These are phyloP conservation scores for Chondrilla cf. caribensis DNA, from an alignment of 37 sponge, comb jelly and placozoan genomes.

Conservation along the genomic window DNA sequence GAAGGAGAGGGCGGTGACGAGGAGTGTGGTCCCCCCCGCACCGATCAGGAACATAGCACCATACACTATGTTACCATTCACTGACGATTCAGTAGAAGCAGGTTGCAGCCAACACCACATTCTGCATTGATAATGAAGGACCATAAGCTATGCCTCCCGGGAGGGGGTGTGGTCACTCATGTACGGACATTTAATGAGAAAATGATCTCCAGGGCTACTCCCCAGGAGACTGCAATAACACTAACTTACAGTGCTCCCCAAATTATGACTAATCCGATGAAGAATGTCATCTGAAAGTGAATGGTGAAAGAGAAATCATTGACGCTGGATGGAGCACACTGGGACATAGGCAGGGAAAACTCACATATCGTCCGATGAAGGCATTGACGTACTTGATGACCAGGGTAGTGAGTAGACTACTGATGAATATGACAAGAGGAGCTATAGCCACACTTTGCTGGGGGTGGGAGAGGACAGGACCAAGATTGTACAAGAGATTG, in stretches of 20 bases:
- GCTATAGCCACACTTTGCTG: slow-evolving; percentile 75
- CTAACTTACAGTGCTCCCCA: slow-evolving; percentile 72
- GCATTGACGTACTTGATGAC: slow-evolving; percentile 58
- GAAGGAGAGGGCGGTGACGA: slow-evolving; percentile 88
- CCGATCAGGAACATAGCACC: slow-evolving; percentile 75
- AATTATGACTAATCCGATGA: slow-evolving; percentile 54
- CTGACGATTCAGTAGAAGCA: background rate
- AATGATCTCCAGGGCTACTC: too few species aligned
- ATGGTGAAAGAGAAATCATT: background rate
- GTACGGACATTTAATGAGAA: too few species aligned
- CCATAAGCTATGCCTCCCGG: background rate
- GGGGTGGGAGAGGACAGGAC: background rate
- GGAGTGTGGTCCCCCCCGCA: slow-evolving; percentile 73
- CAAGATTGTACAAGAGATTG: too few species aligned
- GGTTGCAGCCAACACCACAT: slow-evolving; percentile 24
- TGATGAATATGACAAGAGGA: slow-evolving; percentile 77
- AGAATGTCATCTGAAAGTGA: slow-evolving; percentile 65
- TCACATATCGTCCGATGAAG: slow-evolving; percentile 74
- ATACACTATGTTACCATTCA: slow-evolving; percentile 34
- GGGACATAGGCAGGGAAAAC: background rate
- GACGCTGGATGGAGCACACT: background rate
- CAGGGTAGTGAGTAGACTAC: slow-evolving; percentile 61
- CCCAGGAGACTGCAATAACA: too few species aligned
- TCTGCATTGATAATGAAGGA: too few species aligned
- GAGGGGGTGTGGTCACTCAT: too few species aligned